Percentiles rank a stretch among this genome's conserved stretches.
These are phyloP conservation scores for Batillaria attramentaria DNA, from an alignment of 1,140 invertebrate genomes.

Conservation along the genomic window DNA sequence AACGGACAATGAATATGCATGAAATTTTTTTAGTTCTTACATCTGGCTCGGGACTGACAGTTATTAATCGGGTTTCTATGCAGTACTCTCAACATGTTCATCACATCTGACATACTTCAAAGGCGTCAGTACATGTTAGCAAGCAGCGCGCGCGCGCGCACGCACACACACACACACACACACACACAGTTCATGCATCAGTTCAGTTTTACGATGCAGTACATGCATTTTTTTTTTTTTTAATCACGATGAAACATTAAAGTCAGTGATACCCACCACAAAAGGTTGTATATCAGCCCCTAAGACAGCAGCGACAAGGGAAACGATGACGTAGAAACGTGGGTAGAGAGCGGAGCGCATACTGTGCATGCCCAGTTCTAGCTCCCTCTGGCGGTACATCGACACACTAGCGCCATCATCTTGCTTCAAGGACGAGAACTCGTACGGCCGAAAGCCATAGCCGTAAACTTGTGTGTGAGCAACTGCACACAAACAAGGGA, in stretches of 20 bases:
- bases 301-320: conserved; percentile 33
- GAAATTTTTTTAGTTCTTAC: too few relatives aligned
- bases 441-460: conserved; percentile 61
- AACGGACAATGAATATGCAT: too few relatives aligned
- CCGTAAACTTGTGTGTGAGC: conserved; percentile 57
- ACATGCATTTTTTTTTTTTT: too few relatives aligned
- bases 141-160: background rate
- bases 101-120: too few relatives aligned
- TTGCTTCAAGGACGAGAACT: conserved; percentile 50
- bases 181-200: too few relatives aligned
- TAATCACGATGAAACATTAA: too few relatives aligned
- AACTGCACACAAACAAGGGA: conserved; percentile 45
- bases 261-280: conserved; percentile 48
- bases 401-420: conserved; percentile 29
- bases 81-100: too few relatives aligned
- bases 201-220: too few relatives aligned
- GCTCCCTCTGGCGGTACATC: conserved; percentile 46
- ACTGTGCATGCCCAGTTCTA: conserved; percentile 49
- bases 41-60: too few relatives aligned
- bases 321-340: conserved; percentile 44
- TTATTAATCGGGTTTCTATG: too few relatives aligned
- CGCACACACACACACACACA: background rate
- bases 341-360: conserved; percentile 55
- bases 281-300: conserved; percentile 41
- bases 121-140: background rate